Evolutionary conservation across 1,140 invertebrate species (phyloP).

Genomic region (Bombus soroeensis): DNA sequence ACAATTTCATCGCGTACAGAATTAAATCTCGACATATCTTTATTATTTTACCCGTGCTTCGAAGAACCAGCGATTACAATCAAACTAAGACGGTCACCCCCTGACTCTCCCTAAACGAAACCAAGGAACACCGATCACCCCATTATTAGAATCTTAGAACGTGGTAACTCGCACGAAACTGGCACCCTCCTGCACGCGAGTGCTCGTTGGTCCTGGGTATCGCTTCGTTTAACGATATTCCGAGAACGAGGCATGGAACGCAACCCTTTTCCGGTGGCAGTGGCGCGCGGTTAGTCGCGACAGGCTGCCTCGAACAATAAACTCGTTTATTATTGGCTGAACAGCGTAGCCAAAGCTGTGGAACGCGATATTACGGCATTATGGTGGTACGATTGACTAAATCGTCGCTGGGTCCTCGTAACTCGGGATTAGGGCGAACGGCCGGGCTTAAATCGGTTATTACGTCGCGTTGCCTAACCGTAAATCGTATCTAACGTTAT

Average conservation of each 20-base stretch:
- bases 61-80: too few species aligned
- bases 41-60: background rate
- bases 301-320: conserved; percentile 49
- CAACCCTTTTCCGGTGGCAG: conserved; percentile 27
- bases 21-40: background rate
- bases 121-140: background rate
- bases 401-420: conserved; percentile 67
- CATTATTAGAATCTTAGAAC: background rate
- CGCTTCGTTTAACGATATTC: background rate
- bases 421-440: conserved; percentile 64
- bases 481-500: conserved; percentile 64
- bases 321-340: conserved; percentile 70
- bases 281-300: conserved; percentile 36
- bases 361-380: conserved; percentile 66
- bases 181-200: background rate
- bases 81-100: too few species aligned
- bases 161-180: background rate
- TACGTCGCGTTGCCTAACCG: conserved; percentile 61
- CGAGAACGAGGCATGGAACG: background rate
- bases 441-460: conserved; percentile 67
- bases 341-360: conserved; percentile 6
- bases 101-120: background rate
- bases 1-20: background rate
- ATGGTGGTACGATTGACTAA: conserved; percentile 71
- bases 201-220: background rate